Base-by-base conservation (phyloP, 2,797 vertebrate species). In the Sphenodon punctatus region DNA sequence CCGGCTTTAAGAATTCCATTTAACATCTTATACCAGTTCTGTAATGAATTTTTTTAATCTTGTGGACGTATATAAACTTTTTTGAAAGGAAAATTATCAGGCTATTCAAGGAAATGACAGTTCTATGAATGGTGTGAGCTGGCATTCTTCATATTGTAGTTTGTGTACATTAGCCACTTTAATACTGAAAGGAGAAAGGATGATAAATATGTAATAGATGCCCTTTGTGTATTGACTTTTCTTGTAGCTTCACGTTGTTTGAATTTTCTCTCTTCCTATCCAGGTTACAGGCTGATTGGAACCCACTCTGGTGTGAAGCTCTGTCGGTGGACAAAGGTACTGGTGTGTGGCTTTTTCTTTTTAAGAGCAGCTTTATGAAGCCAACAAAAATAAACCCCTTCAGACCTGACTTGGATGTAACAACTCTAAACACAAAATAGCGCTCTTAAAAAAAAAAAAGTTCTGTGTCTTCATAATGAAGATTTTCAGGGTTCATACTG, bases 241-340 rank as follows among this genome's bases (percentile, higher is more conserved):
- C n/a, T n/a, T n/a, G n/a, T n/a, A n/a, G n/a, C n/a, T n/a, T n/a
- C n/a, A n/a, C n/a, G n/a, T n/a, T n/a, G n/a, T n/a, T n/a, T n/a
- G n/a, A n/a, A n/a, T n/a, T n/a, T n/a, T 20, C 1, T 64, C 17
- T 83, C 67, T 63, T 84, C 74, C 41, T 20, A 66, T 91, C 30
- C 92, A 99, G 98, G 98, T 14, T 99, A 99, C 91, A 97, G 95
- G 89, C 94, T 99, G 73, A 98, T 99, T 58, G 98, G 98, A 90
- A 98, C 97, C 91, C 98, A 99, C 82, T 99, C 98, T 0, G 98
- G 98, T 63, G 97, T 99, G 89, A 99, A 99, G 92, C 97, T 99
- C 4, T 99, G 98, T 88, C 96, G 98, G 14, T 99, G 98, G 98
- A 98, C 98, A 65, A 99, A 99, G 97, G 98, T 99, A 95, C 58